Percentiles rank a stretch among this genome's conserved stretches.
Evolutionary conservation across 92 coral and sea anemone species (phyloP).

Genomic region (Actinostola sp.): DNA sequence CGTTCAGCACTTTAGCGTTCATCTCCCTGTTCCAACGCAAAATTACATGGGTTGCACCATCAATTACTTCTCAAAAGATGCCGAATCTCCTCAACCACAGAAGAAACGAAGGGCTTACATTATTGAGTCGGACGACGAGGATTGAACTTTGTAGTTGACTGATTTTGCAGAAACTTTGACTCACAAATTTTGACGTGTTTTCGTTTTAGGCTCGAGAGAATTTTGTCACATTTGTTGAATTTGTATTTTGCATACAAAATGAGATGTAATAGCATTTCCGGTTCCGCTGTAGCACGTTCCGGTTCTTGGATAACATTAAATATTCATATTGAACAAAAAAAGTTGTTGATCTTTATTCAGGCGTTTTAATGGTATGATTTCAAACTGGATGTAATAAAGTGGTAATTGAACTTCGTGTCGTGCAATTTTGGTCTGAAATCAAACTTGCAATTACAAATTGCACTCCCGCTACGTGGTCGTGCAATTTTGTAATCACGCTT

Average conservation of each 20-base stretch:
- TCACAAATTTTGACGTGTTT: not conserved
- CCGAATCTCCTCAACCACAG: slow-evolving; percentile 33
- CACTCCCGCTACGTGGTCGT: too few species aligned
- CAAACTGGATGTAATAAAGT: too few species aligned
- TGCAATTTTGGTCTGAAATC: too few species aligned
- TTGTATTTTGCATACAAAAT: not conserved
- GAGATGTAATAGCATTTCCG: slow-evolving; percentile 1
- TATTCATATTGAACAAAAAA: too few species aligned
- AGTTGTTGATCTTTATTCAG: too few species aligned
- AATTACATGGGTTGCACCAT: slow-evolving; percentile 28
- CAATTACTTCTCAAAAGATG: slow-evolving; percentile 43
- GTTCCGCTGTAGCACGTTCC: not conserved
- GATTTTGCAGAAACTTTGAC: not conserved
- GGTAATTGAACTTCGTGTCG: too few species aligned
- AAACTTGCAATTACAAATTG: too few species aligned
- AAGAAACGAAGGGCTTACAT: slow-evolving; percentile 46
- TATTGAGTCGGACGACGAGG: slow-evolving; percentile 46
- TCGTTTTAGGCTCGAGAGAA: not conserved
- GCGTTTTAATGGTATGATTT: too few species aligned
- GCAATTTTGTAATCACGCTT: too few species aligned
- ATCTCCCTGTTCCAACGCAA: slow-evolving; percentile 27
- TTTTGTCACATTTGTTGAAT: not conserved
- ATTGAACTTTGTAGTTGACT: slow-evolving; percentile 37
- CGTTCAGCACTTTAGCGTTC: too few species aligned
- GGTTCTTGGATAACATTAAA: too few species aligned